Conservation (phyloP, 2,888 invertebrate species). For the Cantharis lateralis region DNA sequence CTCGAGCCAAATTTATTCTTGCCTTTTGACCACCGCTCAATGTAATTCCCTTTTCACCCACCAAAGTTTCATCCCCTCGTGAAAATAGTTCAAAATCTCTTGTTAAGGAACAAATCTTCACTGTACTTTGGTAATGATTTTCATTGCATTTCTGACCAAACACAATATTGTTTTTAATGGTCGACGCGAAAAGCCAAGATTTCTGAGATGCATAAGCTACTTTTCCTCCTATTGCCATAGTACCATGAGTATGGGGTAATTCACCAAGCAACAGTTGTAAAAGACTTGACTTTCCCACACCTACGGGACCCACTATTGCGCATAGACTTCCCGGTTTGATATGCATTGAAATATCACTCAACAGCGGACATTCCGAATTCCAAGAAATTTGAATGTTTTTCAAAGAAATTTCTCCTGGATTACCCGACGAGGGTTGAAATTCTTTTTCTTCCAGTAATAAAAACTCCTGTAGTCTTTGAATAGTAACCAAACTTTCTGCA, state of each 20-base stretch:
- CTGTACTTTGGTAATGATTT: conserved; percentile 57
- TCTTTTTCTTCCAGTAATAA: conserved; percentile 62
- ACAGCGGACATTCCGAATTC: conserved; percentile 35
- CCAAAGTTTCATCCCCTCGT: conserved; percentile 58
- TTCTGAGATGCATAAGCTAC: conserved; percentile 68
- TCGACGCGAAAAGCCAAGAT: conserved; percentile 66
- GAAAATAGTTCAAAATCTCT: conserved; percentile 68
- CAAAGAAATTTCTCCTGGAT: conserved; percentile 35
- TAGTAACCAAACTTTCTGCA: conserved; percentile 63
- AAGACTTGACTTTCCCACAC: conserved; percentile 76
- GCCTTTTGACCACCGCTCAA: conserved; percentile 84
- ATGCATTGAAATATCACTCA: conserved; percentile 54
- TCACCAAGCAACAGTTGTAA: conserved; percentile 63
- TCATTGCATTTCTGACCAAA: conserved; percentile 63
- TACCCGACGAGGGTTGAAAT: conserved; percentile 36
- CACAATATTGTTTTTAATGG: conserved; percentile 69
- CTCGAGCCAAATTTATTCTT: conserved; percentile 76
- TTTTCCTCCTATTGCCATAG: conserved; percentile 59
- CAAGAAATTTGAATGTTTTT: conserved; percentile 44
- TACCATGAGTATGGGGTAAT: conserved; percentile 59
- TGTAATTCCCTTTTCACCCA: conserved; percentile 75
- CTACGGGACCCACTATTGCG: conserved; percentile 88
- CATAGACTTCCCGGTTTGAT: conserved; percentile 61
- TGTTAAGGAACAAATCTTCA: conserved; percentile 65
- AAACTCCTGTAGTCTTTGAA: conserved; percentile 61